A percentile compares a stretch with the other conserved stretches of the same genome.
These are phyloP conservation scores for Tipula helvola DNA, from an alignment of 2,888 invertebrate genomes.

Conservation along the genomic window DNA sequence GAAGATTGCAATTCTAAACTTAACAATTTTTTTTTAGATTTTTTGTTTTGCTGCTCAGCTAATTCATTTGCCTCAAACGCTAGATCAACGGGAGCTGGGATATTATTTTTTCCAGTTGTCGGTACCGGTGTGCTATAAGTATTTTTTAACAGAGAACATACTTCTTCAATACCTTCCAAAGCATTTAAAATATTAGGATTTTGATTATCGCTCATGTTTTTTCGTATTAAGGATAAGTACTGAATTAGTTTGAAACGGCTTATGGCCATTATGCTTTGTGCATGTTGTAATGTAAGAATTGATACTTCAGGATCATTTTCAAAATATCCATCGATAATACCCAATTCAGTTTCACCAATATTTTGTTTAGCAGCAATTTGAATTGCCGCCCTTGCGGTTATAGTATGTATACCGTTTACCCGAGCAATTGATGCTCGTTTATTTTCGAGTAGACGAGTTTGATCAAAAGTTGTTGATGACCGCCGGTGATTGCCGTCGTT, in stretches of 20 bases:
- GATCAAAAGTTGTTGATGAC: slow-evolving; percentile 13
- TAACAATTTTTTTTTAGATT: not conserved
- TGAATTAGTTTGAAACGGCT: slow-evolving; percentile 34
- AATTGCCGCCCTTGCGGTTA: not conserved
- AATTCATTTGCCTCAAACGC: slow-evolving; percentile 35
- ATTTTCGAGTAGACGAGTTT: not conserved
- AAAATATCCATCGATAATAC: slow-evolving; percentile 35
- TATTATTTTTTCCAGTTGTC: slow-evolving; percentile 8
- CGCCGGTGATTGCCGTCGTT: slow-evolving; percentile 7
- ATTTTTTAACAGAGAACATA: slow-evolving; percentile 19
- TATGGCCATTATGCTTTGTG: slow-evolving; percentile 36
- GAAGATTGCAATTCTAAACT: not conserved
- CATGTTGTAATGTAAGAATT: slow-evolving; percentile 34
- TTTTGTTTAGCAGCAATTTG: not conserved
- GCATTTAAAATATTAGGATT: slow-evolving; percentile 31
- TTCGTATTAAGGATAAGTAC: slow-evolving; percentile 33
- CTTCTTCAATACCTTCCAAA: slow-evolving; percentile 38
- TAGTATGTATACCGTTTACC: not conserved
- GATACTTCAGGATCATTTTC: slow-evolving; percentile 35
- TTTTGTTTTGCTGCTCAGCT: not conserved
- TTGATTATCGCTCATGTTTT: slow-evolving; percentile 25
- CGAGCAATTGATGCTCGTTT: not conserved
- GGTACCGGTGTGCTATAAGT: slow-evolving; percentile 7
- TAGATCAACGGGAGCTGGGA: slow-evolving; percentile 27
- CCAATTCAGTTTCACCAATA: slow-evolving; percentile 19